Evolutionary conservation across 2,888 invertebrate species (phyloP).

Genomic region (Drosophila melanosoma): DNA sequence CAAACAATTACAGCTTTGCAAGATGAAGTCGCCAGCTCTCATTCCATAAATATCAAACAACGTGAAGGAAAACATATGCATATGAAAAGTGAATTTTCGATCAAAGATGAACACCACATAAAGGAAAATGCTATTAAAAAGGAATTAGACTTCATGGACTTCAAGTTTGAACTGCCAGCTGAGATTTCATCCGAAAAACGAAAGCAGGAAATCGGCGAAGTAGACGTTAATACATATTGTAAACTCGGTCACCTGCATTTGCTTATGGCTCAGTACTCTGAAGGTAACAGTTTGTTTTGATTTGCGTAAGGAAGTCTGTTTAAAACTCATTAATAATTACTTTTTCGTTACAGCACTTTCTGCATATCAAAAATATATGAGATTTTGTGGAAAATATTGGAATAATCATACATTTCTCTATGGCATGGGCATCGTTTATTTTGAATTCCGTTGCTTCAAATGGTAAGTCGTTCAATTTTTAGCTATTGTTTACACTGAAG

Average conservation of each 20-base stretch:
- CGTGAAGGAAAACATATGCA: slow-evolving; percentile 48
- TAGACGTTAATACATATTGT: slow-evolving; percentile 96
- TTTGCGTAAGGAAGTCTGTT: slow-evolving; percentile 1
- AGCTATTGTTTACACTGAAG: not conserved
- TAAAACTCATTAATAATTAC: not conserved
- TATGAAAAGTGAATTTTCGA: slow-evolving; percentile 32
- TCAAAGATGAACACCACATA: slow-evolving; percentile 32
- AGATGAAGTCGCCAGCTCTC: slow-evolving; percentile 92
- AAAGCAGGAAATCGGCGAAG: slow-evolving; percentile 67
- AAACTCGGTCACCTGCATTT: slow-evolving; percentile 98
- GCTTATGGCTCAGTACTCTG: slow-evolving; percentile 95
- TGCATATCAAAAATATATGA: slow-evolving; percentile 97
- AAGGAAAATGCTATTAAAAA: slow-evolving; percentile 43
- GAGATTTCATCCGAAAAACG: slow-evolving; percentile 58
- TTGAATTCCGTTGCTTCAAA: slow-evolving; percentile 97
- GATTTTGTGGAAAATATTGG: slow-evolving; percentile 91
- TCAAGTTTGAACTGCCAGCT: slow-evolving; percentile 27
- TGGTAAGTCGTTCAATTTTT: slow-evolving; percentile 90
- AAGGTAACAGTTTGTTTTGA: slow-evolving; percentile 88
- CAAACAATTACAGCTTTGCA: slow-evolving; percentile 95
- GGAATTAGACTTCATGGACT: slow-evolving; percentile 14
- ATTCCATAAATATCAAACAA: slow-evolving; percentile 85
- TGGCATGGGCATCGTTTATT: slow-evolving; percentile 97
- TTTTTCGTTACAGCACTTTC: slow-evolving; percentile 91
- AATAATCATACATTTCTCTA: slow-evolving; percentile 96